Percentiles rank a stretch among this genome's conserved stretches.
phyloP scores from a whole-genome alignment of 2,888 invertebrate species.

The Heliconius hortense region DNA sequence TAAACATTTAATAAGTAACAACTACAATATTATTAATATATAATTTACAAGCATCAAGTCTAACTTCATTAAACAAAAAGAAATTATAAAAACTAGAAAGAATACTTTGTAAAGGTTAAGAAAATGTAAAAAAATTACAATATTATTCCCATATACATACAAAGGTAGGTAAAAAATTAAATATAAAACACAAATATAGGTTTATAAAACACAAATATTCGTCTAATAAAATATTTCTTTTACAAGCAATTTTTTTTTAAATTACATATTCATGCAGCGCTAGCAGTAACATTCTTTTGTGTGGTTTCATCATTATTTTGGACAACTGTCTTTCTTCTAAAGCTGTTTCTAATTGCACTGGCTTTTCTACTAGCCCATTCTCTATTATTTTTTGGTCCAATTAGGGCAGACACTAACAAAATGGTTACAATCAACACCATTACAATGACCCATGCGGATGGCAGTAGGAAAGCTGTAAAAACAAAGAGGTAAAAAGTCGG shows the following conservation, averaged over 20 bases:
- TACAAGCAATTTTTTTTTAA: neutral
- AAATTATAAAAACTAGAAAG: no score
- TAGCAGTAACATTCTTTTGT: conserved; percentile 42
- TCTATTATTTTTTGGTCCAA: conserved; percentile 57
- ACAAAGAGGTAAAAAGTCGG: neutral
- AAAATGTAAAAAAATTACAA: no score
- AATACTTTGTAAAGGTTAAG: no score
- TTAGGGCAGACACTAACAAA: conserved; percentile 44
- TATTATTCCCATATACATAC: no score
- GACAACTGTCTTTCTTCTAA: conserved; percentile 47
- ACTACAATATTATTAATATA: neutral
- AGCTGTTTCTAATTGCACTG: conserved; percentile 51
- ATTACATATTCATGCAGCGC: conserved; percentile 36
- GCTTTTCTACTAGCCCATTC: conserved; percentile 55
- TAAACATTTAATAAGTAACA: no score
- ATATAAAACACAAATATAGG: no score
- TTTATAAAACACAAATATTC: no score
- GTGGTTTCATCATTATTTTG: conserved; percentile 8
- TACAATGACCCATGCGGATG: conserved; percentile 47
- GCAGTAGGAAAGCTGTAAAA: conserved; percentile 45
- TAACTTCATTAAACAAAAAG: neutral
- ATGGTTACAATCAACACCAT: conserved; percentile 46
- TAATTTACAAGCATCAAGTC: neutral
- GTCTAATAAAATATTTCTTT: neutral
- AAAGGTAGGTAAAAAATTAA: no score